Percentiles rank a stretch among this genome's conserved stretches.
Conservation (phyloP, 2,113 vertebrate genomes). For the Phoenicopterus ruber region DNA sequence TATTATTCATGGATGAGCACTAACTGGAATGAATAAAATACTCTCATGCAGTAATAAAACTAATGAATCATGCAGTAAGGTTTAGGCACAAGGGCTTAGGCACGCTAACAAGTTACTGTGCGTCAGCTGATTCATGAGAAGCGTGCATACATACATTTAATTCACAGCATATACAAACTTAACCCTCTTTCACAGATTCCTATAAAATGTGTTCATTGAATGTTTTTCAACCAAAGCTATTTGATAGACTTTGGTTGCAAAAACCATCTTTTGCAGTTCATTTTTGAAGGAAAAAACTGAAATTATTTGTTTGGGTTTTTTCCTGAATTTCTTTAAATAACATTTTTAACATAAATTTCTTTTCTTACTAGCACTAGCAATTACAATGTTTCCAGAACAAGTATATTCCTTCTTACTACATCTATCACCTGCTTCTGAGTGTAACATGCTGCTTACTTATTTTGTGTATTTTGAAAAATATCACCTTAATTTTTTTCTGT, state of each 20-base stretch:
- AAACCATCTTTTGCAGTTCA: neutral
- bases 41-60: neutral
- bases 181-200: neutral
- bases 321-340: neutral
- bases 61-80: neutral
- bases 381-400: neutral
- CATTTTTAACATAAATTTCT: neutral
- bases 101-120: neutral
- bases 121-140: neutral
- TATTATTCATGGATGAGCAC: neutral
- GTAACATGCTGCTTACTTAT: neutral
- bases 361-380: neutral
- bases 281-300: neutral
- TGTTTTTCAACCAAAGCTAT: neutral
- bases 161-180: neutral
- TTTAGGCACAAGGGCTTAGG: neutral
- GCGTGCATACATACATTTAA: neutral
- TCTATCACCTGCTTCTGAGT: neutral
- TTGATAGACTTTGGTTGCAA: rapidly evolving
- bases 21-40: constrained; percentile 3
- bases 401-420: neutral
- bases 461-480: neutral
- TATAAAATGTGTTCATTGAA: neutral
- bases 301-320: neutral
- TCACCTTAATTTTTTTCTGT: rapidly evolving